A percentile compares a stretch with the other conserved stretches of the same genome.
These are phyloP conservation scores for Sorex fumeus DNA, from an alignment of 2,113 vertebrate species.

Conservation along the genomic window DNA sequence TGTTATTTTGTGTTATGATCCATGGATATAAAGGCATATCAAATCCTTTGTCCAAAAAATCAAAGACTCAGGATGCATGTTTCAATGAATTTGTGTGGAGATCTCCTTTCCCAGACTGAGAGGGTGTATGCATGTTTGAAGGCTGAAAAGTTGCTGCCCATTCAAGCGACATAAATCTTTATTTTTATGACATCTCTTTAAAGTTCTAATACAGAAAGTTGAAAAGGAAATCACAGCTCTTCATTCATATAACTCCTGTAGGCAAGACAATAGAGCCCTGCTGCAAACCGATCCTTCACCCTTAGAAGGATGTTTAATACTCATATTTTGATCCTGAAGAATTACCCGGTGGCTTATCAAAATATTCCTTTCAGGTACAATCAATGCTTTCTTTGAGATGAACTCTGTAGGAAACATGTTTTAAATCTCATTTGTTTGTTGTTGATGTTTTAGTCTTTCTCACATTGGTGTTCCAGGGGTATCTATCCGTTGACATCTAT, in stretches of 20 bases:
- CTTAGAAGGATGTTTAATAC: not conserved
- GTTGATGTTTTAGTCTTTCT: not conserved
- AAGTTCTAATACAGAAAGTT: not conserved
- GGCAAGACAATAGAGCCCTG: not conserved
- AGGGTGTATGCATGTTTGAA: not conserved
- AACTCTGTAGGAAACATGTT: conserved; percentile 1
- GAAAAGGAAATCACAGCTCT: not conserved
- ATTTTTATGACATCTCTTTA: conserved; percentile 23
- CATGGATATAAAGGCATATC: not conserved
- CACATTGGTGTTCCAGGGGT: not conserved
- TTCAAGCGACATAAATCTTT: not conserved
- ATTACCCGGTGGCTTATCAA: not conserved
- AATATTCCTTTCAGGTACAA: not conserved
- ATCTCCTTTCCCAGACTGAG: not conserved
- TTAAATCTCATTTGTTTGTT: not conserved
- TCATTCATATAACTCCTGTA: not conserved
- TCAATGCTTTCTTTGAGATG: conserved; percentile 5
- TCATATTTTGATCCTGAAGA: not conserved
- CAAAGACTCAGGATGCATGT: not conserved
- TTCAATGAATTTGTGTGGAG: not conserved
- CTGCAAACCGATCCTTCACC: not conserved
- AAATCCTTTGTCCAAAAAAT: not conserved
- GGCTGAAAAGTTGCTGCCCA: not conserved
- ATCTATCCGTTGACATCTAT: not conserved
- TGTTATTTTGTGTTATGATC: conserved; percentile 24